Base-by-base conservation (phyloP, 2,113 vertebrate genomes). In the Megaleporinus macrocephalus region DNA sequence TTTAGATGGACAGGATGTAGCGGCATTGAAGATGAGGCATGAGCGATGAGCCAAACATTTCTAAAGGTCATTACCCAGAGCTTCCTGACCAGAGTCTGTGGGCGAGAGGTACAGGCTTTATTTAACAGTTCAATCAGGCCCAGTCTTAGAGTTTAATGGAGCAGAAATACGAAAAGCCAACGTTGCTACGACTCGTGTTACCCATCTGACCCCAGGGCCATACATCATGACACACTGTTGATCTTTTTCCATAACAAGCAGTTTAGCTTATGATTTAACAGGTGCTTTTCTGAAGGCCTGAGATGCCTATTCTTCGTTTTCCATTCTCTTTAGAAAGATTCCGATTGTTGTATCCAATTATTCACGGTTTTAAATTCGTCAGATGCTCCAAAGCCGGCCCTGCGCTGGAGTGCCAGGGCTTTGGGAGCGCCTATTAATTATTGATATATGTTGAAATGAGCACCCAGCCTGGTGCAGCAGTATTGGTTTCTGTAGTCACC, bases 41-140 rank as follows among this genome's bases (percentile, higher is more conserved):
- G 13, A 33, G 62, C 49, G 71, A 81, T n/a, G 59, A 78, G 68
- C 29, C 62, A 70, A 27, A 47, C 79, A 76, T 82, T 84, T 74
- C 53, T 9, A 83, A 85, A 74, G 66, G 81, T 80, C 62, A 83
- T 83, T 78, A 85, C 73, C 55, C 29, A 61, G 71, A 73, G 13
- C n/a, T 66, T 80, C 59, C 63, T 41, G 33, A 26, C 29, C 24
- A 59, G 47, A 20, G 62, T 79, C 53, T 59, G 24, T 12, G 13
- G 57, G 74, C 57, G 57, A 83, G 79, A 75, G 66, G 53, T 79
- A 53, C 74, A 80, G 55, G n/a, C 47, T 75, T 84, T 86, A 84
- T 82, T 86, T 78, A 84, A 88, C 79, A 82, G 79, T 84, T 84
- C 80, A 88, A 73, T 86, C 79, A 70, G 51, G 47, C 26, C 76